These are phyloP conservation scores for Synanceia verrucosa DNA, from an alignment of 2,797 vertebrate genomes.

Conservation along the genomic window DNA sequence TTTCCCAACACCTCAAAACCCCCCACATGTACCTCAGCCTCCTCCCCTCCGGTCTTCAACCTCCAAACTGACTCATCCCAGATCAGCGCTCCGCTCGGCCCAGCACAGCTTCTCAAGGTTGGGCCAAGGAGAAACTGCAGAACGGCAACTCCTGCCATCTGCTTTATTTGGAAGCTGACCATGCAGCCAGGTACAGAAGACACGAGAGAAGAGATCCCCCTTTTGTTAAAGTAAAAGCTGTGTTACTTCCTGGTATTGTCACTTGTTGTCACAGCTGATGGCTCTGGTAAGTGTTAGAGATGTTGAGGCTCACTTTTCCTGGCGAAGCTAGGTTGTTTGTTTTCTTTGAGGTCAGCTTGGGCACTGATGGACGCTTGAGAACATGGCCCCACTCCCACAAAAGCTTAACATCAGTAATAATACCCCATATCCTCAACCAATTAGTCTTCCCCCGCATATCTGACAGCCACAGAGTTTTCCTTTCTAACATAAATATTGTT, in stretches of 20 bases:
- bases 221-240: neutral
- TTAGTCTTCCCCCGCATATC: constrained; percentile 60
- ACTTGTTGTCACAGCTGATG: constrained; percentile 45
- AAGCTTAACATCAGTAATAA: constrained; percentile 60
- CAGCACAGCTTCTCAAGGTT: constrained; percentile 76
- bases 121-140: constrained; percentile 69
- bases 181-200: constrained; percentile 29
- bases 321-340: constrained; percentile 19
- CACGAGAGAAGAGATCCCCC: neutral
- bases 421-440: constrained; percentile 52
- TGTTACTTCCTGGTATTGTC: constrained; percentile 22
- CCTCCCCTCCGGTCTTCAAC: constrained; percentile 26
- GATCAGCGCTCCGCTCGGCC: constrained; percentile 55
- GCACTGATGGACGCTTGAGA: constrained; percentile 41
- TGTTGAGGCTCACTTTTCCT: constrained; percentile 3
- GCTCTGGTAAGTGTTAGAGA: constrained; percentile 29
- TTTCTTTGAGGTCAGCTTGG: constrained; percentile 28
- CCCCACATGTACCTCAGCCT: constrained; percentile 19
- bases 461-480: constrained; percentile 55
- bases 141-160: constrained; percentile 64
- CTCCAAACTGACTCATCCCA: constrained; percentile 47
- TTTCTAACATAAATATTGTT: constrained; percentile 78
- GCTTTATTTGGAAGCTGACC: constrained; percentile 57
- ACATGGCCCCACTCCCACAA: constrained; percentile 24
- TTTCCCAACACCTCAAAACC: neutral